Conservation (phyloP, 2,888 invertebrate species). For the Candidula unifasciata region DNA sequence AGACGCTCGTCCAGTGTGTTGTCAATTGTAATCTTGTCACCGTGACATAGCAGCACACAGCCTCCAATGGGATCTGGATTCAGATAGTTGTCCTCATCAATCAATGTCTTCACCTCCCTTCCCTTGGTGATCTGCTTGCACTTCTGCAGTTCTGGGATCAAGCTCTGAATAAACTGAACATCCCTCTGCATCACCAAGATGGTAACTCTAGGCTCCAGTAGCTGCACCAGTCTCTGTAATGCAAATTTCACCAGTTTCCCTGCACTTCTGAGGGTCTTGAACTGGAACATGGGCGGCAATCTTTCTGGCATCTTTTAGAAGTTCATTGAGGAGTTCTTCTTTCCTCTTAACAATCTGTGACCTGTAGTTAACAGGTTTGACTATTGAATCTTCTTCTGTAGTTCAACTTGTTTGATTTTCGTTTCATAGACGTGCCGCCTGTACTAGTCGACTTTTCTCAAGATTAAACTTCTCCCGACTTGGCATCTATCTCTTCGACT, state of each 20-base stretch:
- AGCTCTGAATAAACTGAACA: conserved; percentile 83
- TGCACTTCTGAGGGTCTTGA: conserved; percentile 84
- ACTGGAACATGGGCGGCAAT: conserved; percentile 88
- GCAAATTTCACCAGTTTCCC: conserved; percentile 89
- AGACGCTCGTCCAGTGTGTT: conserved; percentile 97
- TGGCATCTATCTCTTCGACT: too few relatives aligned
- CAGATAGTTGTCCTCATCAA: conserved; percentile 89
- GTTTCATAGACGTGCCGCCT: too few relatives aligned
- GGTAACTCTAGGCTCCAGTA: conserved; percentile 89
- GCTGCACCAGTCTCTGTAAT: conserved; percentile 82
- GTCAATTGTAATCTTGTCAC: conserved; percentile 89
- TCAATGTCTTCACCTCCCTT: conserved; percentile 84
- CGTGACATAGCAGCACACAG: conserved; percentile 89
- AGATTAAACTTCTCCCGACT: too few relatives aligned
- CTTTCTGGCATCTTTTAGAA: conserved; percentile 93
- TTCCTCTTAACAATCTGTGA: too few relatives aligned
- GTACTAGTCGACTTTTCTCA: too few relatives aligned
- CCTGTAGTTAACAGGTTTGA: too few relatives aligned
- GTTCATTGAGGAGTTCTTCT: too few relatives aligned
- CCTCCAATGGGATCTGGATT: conserved; percentile 85
- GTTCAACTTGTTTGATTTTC: too few relatives aligned
- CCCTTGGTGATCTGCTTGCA: conserved; percentile 86
- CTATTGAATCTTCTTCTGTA: too few relatives aligned
- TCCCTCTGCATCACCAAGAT: conserved; percentile 91
- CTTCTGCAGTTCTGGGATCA: conserved; percentile 78